Conservation (phyloP, 2,888 invertebrate species). For the Belgica antarctica region DNA sequence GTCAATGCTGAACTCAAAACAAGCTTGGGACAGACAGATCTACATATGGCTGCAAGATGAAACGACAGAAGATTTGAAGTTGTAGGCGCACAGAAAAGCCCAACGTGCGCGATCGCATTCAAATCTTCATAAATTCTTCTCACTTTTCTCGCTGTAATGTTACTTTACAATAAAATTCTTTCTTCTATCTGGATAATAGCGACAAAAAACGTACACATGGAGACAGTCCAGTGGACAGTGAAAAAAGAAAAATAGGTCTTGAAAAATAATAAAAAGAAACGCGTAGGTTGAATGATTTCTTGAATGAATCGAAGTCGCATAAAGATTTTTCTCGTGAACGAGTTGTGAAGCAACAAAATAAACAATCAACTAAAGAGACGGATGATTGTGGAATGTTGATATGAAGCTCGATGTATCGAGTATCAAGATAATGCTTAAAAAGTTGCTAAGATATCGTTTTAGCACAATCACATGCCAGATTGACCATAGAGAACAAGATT, state of each 20-base stretch:
- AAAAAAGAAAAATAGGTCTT: constrained; percentile 23
- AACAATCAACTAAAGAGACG: background rate
- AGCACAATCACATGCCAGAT: background rate
- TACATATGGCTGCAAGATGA: constrained; percentile 27
- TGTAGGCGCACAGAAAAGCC: background rate
- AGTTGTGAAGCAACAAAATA: background rate
- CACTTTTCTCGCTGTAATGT: background rate
- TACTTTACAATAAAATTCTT: background rate
- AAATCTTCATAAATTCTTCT: background rate
- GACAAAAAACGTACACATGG: background rate
- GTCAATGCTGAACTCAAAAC: constrained; percentile 18
- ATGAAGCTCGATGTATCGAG: background rate
- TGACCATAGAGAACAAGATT: too few relatives aligned
- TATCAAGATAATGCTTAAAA: background rate
- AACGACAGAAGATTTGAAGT: background rate
- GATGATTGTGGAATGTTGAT: constrained; percentile 30
- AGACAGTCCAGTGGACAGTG: constrained; percentile 8
- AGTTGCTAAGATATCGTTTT: background rate
- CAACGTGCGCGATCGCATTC: background rate
- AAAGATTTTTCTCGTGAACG: constrained; percentile 22
- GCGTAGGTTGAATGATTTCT: constrained; percentile 24
- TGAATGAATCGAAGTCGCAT: constrained; percentile 28
- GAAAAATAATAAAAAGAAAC: constrained; percentile 19
- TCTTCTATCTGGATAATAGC: background rate
- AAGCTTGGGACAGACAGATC: background rate